Conservation (phyloP, 2,113 vertebrate genomes). For the Brachyhypopomus gauderio region DNA sequence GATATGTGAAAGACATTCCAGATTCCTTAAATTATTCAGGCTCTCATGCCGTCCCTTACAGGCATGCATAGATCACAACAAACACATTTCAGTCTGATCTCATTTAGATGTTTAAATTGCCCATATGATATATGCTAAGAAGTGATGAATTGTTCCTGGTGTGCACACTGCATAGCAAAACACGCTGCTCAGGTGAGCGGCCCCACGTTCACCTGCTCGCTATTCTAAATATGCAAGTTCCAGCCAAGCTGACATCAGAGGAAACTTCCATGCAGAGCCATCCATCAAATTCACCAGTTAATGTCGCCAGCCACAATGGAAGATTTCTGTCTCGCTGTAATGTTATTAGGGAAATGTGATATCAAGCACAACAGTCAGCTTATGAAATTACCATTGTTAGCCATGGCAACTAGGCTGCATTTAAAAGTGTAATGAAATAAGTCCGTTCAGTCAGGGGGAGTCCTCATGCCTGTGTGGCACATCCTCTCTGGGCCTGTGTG, state of each 20-base stretch:
- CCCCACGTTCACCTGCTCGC: not conserved
- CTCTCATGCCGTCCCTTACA: slow-evolving; percentile 36
- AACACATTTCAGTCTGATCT: slow-evolving; percentile 40
- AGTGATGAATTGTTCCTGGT: slow-evolving; percentile 24
- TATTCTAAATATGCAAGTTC: slow-evolving; percentile 2
- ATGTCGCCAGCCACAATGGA: slow-evolving; percentile 18
- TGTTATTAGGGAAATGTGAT: slow-evolving; percentile 29
- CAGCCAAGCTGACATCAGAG: slow-evolving; percentile 36
- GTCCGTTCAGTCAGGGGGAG: not conserved
- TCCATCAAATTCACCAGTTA: slow-evolving; percentile 33
- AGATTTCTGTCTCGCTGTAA: slow-evolving; percentile 15
- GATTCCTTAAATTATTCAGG: slow-evolving; percentile 25
- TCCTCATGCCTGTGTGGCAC: too few relatives aligned
- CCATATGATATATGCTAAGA: slow-evolving; percentile 12
- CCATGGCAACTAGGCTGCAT: slow-evolving; percentile 27
- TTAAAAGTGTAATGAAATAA: slow-evolving; percentile 8
- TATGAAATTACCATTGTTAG: slow-evolving; percentile 31
- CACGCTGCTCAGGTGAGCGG: slow-evolving; percentile 29
- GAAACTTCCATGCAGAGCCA: slow-evolving; percentile 35
- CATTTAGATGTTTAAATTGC: slow-evolving; percentile 42
- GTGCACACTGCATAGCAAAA: slow-evolving; percentile 24
- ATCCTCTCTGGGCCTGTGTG: not conserved
- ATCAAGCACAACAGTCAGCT: slow-evolving; percentile 26
- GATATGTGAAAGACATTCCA: slow-evolving; percentile 19
- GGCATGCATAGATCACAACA: slow-evolving; percentile 6